Percentiles rank a stretch among this genome's conserved stretches.
Conservation (phyloP, 1,140 invertebrate genomes). For the Coelopa frigida region DNA sequence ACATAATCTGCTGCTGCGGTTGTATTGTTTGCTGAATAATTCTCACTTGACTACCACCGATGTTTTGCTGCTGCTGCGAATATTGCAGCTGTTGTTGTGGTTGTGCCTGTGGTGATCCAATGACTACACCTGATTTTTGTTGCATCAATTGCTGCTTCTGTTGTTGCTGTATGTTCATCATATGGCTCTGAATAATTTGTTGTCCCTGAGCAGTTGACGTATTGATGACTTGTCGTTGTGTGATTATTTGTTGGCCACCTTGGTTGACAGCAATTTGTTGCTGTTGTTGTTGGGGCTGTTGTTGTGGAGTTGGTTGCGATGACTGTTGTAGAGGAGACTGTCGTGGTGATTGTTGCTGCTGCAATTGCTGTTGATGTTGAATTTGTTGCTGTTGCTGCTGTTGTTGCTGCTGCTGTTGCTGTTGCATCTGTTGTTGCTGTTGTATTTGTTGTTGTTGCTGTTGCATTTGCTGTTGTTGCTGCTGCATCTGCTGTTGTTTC, state of each 20-base stretch:
- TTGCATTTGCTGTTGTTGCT: conserved; percentile 21
- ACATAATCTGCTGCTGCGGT: conserved; percentile 12
- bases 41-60: conserved; percentile 1
- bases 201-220: conserved; percentile 41
- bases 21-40: conserved; percentile 16
- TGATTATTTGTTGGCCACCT: conserved; percentile 25
- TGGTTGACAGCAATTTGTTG: conserved; percentile 13
- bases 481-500: conserved; percentile 35
- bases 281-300: conserved; percentile 15
- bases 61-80: conserved; percentile 15
- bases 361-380: conserved; percentile 18
- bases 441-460: conserved; percentile 15
- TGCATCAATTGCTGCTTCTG: conserved; percentile 33
- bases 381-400: conserved; percentile 20
- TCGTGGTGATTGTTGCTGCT: conserved; percentile 17
- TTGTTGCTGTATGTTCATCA: conserved; percentile 36
- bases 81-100: conserved; percentile 19
- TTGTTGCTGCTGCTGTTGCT: conserved; percentile 21
- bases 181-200: conserved; percentile 41
- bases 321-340: conserved; percentile 14
- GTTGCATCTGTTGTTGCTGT: conserved; percentile 19
- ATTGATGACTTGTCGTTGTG: conserved; percentile 40
- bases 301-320: conserved; percentile 17
- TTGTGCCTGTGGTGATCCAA: conserved; percentile 19
- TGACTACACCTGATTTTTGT: conserved; percentile 12